A percentile compares a stretch with the other conserved stretches of the same genome.
phyloP scores from a whole-genome alignment of 1,140 invertebrate species.

The Aphaenogaster ashmeadi region DNA sequence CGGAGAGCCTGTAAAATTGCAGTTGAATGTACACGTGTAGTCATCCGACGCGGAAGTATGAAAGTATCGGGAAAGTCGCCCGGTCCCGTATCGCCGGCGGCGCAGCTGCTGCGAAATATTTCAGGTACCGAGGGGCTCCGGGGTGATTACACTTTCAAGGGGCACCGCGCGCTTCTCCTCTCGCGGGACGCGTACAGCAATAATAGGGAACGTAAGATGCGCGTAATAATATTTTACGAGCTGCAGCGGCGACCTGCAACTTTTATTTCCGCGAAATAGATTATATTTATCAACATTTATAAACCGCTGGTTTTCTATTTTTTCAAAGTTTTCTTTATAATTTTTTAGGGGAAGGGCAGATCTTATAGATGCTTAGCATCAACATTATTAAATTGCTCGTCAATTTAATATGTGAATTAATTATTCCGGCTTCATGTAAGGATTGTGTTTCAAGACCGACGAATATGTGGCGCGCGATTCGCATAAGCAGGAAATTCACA shows the following conservation, averaged over 20 bases:
- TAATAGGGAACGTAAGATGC: slow-evolving; percentile 62
- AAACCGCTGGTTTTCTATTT: neutral
- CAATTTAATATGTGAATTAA: too few relatives aligned
- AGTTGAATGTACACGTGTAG: slow-evolving; percentile 65
- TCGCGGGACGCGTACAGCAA: slow-evolving; percentile 49
- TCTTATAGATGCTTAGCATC: too few relatives aligned
- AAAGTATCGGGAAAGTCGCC: slow-evolving; percentile 64
- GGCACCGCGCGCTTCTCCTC: slow-evolving; percentile 38
- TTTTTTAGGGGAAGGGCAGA: too few relatives aligned
- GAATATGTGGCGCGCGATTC: too few relatives aligned
- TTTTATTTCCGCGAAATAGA: slow-evolving; percentile 54
- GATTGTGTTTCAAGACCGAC: too few relatives aligned
- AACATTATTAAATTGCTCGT: too few relatives aligned
- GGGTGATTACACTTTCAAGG: slow-evolving; percentile 63
- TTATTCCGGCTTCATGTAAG: too few relatives aligned
- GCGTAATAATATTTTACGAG: slow-evolving; percentile 63
- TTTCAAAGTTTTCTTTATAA: neutral
- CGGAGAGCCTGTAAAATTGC: slow-evolving; percentile 64
- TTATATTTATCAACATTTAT: slow-evolving; percentile 45
- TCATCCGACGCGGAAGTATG: slow-evolving; percentile 60
- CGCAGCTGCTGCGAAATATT: slow-evolving; percentile 62
- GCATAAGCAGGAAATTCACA: too few relatives aligned
- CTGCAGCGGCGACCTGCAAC: slow-evolving; percentile 37
- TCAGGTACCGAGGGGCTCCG: slow-evolving; percentile 37
- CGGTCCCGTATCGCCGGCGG: slow-evolving; percentile 51